Conservation (phyloP, 1,140 invertebrate genomes). For the Achatina immaculata region DNA sequence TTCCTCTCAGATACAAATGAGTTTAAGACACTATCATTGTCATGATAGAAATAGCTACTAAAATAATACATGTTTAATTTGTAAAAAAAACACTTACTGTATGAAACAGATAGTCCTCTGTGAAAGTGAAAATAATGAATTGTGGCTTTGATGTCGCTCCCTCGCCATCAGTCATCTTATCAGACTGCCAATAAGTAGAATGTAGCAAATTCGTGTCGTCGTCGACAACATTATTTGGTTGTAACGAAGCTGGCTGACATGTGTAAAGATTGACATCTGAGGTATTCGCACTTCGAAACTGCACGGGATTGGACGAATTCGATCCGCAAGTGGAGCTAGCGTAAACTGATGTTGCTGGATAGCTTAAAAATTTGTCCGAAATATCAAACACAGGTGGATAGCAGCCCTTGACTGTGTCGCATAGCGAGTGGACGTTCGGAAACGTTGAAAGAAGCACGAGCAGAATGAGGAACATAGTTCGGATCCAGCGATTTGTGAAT, state of each 20-base stretch:
- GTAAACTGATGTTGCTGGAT: background rate
- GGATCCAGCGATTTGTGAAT: background rate
- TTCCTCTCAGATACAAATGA: too few relatives aligned
- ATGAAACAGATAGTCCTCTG: conserved; percentile 11
- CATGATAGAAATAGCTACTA: too few relatives aligned
- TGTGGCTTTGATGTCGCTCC: background rate
- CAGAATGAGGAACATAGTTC: background rate
- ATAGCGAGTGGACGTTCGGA: background rate
- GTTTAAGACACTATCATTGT: too few relatives aligned
- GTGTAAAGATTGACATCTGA: background rate
- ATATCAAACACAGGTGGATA: conserved; percentile 6
- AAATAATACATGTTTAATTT: too few relatives aligned
- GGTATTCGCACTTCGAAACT: background rate
- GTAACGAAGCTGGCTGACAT: background rate
- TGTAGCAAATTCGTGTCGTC: background rate
- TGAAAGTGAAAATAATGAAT: conserved; percentile 5
- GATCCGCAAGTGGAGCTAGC: conserved; percentile 11
- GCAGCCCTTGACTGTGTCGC: background rate
- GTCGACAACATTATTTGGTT: background rate
- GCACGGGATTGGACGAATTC: background rate
- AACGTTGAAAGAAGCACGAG: background rate
- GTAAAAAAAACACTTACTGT: background rate
- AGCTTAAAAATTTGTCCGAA: background rate
- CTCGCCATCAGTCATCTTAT: background rate
- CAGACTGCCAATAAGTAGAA: conserved; percentile 23